These are phyloP conservation scores for Eueremaeus valkanovi DNA, from an alignment of 2,888 invertebrate genomes.

Conservation along the genomic window DNA sequence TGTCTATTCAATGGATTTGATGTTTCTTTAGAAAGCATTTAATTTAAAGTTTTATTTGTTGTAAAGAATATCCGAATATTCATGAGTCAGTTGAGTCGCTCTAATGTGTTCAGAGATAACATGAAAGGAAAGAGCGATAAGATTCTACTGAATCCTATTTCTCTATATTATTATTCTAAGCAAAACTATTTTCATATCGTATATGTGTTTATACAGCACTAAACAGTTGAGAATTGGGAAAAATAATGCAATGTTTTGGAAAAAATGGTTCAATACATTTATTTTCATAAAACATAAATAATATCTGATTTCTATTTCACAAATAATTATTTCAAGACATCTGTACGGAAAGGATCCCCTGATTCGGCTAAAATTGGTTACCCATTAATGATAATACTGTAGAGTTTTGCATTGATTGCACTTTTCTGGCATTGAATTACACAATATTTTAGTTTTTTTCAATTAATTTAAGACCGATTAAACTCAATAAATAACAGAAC, in stretches of 20 bases:
- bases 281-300: background rate
- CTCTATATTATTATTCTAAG: background rate
- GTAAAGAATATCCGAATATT: background rate
- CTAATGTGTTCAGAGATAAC: background rate
- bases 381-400: background rate
- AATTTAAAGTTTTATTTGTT: slow-evolving; percentile 1
- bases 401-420: background rate
- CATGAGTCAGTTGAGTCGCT: slow-evolving; percentile 2
- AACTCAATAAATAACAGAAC: too few relatives aligned
- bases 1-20: too few relatives aligned
- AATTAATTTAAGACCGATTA: too few relatives aligned
- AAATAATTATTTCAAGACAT: background rate
- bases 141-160: background rate
- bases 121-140: background rate
- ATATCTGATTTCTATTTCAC: background rate
- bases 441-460: background rate
- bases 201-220: slow-evolving; percentile 11
- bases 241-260: background rate
- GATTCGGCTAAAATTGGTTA: background rate
- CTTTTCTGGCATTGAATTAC: background rate
- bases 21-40: background rate
- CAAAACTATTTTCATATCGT: background rate
- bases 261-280: background rate
- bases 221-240: background rate
- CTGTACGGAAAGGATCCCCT: background rate